Evolutionary conservation across 2,888 invertebrate genomes (phyloP).

Genomic region (Chaitophorus viminalis): DNA sequence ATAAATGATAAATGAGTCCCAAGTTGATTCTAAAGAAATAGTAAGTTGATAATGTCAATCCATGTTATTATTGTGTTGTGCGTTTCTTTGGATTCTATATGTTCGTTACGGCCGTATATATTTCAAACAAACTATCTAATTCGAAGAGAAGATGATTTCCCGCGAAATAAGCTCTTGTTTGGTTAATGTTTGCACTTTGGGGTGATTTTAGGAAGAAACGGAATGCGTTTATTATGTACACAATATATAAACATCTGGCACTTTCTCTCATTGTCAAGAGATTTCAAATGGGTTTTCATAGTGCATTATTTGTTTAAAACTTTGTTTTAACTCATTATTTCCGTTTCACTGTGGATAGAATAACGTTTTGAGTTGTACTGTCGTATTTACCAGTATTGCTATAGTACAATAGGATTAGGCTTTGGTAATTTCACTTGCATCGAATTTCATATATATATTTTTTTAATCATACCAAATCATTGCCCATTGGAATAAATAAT

Average conservation of each 20-base stretch:
- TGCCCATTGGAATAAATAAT: no score
- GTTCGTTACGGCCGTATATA: neutral
- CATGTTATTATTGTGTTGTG: neutral
- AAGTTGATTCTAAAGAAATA: neutral
- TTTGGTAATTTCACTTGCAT: no score
- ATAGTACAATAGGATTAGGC: no score
- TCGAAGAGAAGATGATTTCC: constrained; percentile 1
- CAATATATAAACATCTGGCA: constrained; percentile 38
- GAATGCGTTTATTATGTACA: constrained; percentile 35
- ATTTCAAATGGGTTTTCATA: constrained; percentile 27
- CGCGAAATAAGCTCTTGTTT: constrained; percentile 7
- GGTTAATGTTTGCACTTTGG: neutral
- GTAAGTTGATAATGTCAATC: neutral
- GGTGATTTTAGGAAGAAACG: constrained; percentile 25
- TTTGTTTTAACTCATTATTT: constrained; percentile 26
- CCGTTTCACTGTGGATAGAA: constrained; percentile 4
- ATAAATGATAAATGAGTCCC: no score
- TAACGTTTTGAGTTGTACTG: neutral
- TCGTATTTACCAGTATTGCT: neutral
- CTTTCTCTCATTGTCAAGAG: constrained; percentile 3
- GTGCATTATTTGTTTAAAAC: constrained; percentile 31
- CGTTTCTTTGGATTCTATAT: neutral
- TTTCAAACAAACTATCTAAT: neutral
- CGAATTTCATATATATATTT: no score
- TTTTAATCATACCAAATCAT: no score